Conservation (phyloP, 2,797 vertebrate genomes). For the Parauchenoglanis ngamensis region DNA sequence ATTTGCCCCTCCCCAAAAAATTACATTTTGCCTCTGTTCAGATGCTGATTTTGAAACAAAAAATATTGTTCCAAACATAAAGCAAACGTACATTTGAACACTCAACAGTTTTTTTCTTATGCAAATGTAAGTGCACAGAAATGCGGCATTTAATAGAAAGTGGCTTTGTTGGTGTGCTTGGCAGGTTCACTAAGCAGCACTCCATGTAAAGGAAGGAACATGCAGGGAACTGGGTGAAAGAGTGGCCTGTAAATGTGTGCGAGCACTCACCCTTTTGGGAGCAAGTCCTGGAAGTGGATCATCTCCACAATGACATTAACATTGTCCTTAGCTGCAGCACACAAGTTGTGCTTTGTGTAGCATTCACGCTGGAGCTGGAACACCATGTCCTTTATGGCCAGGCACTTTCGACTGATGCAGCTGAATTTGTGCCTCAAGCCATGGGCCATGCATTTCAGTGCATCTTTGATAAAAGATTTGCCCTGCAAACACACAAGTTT, state of each 20-base stretch:
- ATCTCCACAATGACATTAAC: constrained; percentile 97
- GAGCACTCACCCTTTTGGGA: constrained; percentile 91
- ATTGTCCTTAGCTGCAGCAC: constrained; percentile 94
- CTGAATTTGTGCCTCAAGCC: constrained; percentile 94
- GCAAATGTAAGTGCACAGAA: constrained; percentile 8
- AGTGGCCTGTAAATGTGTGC: background rate
- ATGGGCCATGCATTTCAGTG: constrained; percentile 96
- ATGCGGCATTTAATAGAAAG: constrained; percentile 4
- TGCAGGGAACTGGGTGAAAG: background rate
- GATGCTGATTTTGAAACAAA: background rate
- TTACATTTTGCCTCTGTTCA: background rate
- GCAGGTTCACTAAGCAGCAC: background rate
- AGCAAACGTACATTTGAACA: background rate
- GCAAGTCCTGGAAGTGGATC: constrained; percentile 98
- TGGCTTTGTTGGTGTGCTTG: constrained; percentile 8
- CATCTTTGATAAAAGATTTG: constrained; percentile 98
- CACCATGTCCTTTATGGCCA: constrained; percentile 98
- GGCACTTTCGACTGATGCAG: constrained; percentile 98
- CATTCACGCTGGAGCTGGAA: constrained; percentile 96
- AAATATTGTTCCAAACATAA: background rate
- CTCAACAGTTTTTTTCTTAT: constrained; percentile 4
- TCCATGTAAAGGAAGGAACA: constrained; percentile 17
- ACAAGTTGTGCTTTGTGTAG: constrained; percentile 95
- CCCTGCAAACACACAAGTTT: constrained; percentile 75
- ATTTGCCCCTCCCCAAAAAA: background rate